Evolutionary conservation across 2,888 invertebrate species (phyloP).

Genomic region (Oscheius sp.): DNA sequence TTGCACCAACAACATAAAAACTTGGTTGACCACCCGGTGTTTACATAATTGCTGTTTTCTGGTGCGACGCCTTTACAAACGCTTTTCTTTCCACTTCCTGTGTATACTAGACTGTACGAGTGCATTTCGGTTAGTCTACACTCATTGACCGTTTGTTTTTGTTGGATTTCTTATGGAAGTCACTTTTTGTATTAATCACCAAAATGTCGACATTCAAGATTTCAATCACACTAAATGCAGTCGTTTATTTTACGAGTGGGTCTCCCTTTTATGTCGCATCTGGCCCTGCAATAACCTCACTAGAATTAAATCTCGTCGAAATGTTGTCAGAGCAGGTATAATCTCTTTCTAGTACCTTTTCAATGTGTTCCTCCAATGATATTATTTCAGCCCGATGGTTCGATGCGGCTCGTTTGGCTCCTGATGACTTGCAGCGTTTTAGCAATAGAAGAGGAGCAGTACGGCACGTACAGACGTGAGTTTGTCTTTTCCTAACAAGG

Average conservation of each 20-base stretch:
- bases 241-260: slow-evolving; percentile 16
- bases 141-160: neutral
- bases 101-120: too few relatives aligned
- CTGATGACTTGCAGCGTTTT: slow-evolving; percentile 18
- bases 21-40: neutral
- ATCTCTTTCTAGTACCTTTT: neutral
- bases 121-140: too few relatives aligned
- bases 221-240: slow-evolving; percentile 18
- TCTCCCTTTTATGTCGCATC: slow-evolving; percentile 22
- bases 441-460: slow-evolving; percentile 15
- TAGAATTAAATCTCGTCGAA: neutral
- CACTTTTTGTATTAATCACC: too few relatives aligned
- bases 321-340: neutral
- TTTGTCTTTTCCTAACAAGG: neutral
- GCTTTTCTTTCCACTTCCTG: too few relatives aligned
- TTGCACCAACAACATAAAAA: slow-evolving; percentile 12
- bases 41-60: neutral
- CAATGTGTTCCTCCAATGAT: neutral
- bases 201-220: too few relatives aligned
- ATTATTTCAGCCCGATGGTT: slow-evolving; percentile 28
- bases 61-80: neutral
- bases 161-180: neutral
- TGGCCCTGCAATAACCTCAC: slow-evolving; percentile 17
- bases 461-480: slow-evolving; percentile 28
- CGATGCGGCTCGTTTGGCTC: slow-evolving; percentile 34